A percentile compares a stretch with the other conserved stretches of the same genome.
Evolutionary conservation across 2,888 invertebrate genomes (phyloP).

Genomic region (Eupithecia subumbrata): DNA sequence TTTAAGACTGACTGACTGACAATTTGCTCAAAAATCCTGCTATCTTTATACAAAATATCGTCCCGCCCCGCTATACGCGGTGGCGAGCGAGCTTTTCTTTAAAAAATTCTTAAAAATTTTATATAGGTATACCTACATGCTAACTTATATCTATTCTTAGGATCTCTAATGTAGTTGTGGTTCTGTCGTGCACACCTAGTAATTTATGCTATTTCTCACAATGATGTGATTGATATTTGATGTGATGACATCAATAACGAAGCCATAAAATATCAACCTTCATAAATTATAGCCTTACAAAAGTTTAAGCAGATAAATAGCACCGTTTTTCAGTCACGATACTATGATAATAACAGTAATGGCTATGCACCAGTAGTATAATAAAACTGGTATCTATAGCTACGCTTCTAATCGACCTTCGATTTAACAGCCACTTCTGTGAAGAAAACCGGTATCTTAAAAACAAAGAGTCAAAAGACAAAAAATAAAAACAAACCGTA

Average conservation of each 20-base stretch:
- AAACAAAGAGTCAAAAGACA: background rate
- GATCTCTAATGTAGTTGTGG: too few relatives aligned
- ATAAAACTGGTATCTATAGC: background rate
- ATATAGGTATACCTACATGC: too few relatives aligned
- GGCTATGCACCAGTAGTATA: background rate
- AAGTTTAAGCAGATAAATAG: background rate
- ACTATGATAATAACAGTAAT: conserved; percentile 9
- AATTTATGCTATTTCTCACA: background rate
- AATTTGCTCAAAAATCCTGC: too few relatives aligned
- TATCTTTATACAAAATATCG: too few relatives aligned
- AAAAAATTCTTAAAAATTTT: too few relatives aligned
- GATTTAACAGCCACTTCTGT: conserved; percentile 2
- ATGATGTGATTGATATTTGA: background rate
- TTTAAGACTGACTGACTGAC: too few relatives aligned
- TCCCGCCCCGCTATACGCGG: too few relatives aligned
- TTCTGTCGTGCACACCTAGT: too few relatives aligned
- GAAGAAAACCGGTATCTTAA: background rate
- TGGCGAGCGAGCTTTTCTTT: too few relatives aligned
- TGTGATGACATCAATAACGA: background rate
- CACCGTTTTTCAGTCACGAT: conserved; percentile 14
- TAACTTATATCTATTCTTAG: too few relatives aligned
- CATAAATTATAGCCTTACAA: background rate
- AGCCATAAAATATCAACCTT: background rate
- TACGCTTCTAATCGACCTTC: conserved; percentile 4
- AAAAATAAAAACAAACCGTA: conserved; percentile 27